Evolutionary conservation across 2,113 vertebrate species (phyloP).

Genomic region (Myrmecobius fasciatus): DNA sequence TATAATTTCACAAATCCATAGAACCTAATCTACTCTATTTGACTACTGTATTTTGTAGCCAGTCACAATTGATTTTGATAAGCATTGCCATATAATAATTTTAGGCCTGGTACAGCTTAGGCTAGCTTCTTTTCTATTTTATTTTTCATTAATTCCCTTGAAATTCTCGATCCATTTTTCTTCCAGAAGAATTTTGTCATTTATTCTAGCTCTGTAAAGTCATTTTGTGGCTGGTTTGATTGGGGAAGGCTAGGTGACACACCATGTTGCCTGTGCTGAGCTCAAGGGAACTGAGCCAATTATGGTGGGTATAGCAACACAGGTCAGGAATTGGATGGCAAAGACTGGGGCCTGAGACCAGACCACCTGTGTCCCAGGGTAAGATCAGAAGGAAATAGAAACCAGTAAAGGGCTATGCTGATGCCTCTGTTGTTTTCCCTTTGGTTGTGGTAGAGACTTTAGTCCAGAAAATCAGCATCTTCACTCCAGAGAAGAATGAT

Average conservation of each 20-base stretch:
- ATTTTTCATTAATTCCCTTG: too few relatives aligned
- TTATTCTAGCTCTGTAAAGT: conserved; percentile 83
- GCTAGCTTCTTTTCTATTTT: too few relatives aligned
- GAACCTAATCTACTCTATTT: too few relatives aligned
- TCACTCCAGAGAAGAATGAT: too few relatives aligned
- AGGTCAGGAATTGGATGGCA: conserved; percentile 92
- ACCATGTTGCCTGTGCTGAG: conserved; percentile 92
- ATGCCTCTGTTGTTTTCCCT: conserved; percentile 90
- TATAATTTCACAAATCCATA: too few relatives aligned
- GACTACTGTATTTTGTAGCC: too few relatives aligned
- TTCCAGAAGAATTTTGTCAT: too few relatives aligned
- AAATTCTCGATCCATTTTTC: too few relatives aligned
- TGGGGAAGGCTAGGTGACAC: conserved; percentile 92
- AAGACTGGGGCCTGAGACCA: conserved; percentile 89
- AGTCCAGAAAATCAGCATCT: conserved; percentile 63
- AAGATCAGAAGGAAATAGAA: conserved; percentile 90
- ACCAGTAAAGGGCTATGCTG: conserved; percentile 92
- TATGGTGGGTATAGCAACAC: conserved; percentile 91
- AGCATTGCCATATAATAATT: too few relatives aligned
- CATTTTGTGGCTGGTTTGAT: conserved; percentile 86
- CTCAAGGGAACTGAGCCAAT: conserved; percentile 93
- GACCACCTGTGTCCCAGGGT: conserved; percentile 94
- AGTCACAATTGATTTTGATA: too few relatives aligned
- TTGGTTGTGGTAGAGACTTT: conserved; percentile 92
- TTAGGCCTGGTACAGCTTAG: too few relatives aligned